Evolutionary conservation across 2,797 vertebrate species (phyloP).

Genomic region (Diceros bicornis): DNA sequence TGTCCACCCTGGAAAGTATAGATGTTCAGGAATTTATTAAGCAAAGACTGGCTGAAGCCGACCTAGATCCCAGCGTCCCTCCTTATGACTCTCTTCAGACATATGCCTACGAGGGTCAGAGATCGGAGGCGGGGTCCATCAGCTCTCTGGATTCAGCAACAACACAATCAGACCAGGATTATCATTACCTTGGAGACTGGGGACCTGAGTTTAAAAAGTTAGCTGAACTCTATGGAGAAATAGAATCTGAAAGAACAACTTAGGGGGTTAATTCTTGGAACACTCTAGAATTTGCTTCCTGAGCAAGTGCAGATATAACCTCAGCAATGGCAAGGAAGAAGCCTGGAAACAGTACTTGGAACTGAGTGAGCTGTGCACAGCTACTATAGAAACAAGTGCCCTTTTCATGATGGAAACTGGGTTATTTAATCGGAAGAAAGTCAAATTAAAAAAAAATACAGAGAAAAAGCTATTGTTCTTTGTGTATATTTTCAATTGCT

Average conservation of each 20-base stretch:
- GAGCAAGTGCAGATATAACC: slow-evolving; percentile 82
- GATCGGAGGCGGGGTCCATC: slow-evolving; percentile 96
- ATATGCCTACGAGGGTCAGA: slow-evolving; percentile 98
- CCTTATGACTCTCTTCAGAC: slow-evolving; percentile 99
- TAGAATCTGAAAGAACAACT: slow-evolving; percentile 94
- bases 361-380: slow-evolving; percentile 91
- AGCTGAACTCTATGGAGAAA: slow-evolving; percentile 97
- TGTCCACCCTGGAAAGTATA: slow-evolving; percentile 91
- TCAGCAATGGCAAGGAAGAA: slow-evolving; percentile 85
- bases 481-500: slow-evolving; percentile 98
- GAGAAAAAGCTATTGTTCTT: slow-evolving; percentile 94
- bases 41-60: slow-evolving; percentile 96
- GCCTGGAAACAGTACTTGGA: slow-evolving; percentile 86
- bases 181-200: slow-evolving; percentile 97
- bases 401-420: slow-evolving; percentile 93
- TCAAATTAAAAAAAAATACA: slow-evolving; percentile 92
- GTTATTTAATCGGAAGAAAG: slow-evolving; percentile 91
- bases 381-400: slow-evolving; percentile 93
- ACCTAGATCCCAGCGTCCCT: slow-evolving; percentile 95
- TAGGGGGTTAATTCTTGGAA: slow-evolving; percentile 86
- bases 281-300: slow-evolving; percentile 85
- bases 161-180: slow-evolving; percentile 96
- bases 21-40: slow-evolving; percentile 96
- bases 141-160: slow-evolving; percentile 96
- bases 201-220: slow-evolving; percentile 97